Percentiles rank a stretch among this genome's conserved stretches.
phyloP scores from a whole-genome alignment of 1,140 invertebrate genomes.

The Aphis gossypii region DNA sequence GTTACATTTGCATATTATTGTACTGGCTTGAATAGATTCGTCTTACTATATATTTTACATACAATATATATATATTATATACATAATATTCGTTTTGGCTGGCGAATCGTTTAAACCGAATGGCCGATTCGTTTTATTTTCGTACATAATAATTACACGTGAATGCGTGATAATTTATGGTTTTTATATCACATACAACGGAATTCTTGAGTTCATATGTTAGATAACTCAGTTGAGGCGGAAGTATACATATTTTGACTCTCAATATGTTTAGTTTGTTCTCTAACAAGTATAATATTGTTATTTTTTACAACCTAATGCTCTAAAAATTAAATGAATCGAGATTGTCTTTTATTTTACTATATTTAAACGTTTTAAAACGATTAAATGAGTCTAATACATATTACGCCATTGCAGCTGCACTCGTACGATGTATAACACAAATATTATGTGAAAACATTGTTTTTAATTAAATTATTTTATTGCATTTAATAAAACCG shows the following conservation, averaged over 20 bases:
- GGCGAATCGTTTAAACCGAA: neutral
- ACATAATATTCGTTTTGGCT: neutral
- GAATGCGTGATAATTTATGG: neutral
- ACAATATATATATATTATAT: neutral
- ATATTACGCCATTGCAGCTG: neutral
- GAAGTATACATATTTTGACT: neutral
- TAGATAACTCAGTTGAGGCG: neutral
- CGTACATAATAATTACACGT: neutral
- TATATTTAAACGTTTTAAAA: neutral
- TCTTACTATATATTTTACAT: neutral
- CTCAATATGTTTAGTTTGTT: neutral
- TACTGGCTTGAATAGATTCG: conserved; percentile 12
- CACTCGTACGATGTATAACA: neutral
- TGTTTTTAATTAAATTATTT: no score
- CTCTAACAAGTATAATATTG: neutral
- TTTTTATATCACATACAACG: neutral
- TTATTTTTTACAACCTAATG: neutral
- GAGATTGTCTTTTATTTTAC: neutral
- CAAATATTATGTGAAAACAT: no score
- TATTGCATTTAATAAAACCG: neutral
- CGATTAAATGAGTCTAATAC: neutral
- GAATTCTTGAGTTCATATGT: neutral
- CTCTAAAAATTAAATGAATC: neutral
- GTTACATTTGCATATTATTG: conserved; percentile 12
- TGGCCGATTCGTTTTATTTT: neutral